Percentiles rank a stretch among this genome's conserved stretches.
phyloP scores from a whole-genome alignment of 2,888 invertebrate genomes.

The Blera fallax region DNA sequence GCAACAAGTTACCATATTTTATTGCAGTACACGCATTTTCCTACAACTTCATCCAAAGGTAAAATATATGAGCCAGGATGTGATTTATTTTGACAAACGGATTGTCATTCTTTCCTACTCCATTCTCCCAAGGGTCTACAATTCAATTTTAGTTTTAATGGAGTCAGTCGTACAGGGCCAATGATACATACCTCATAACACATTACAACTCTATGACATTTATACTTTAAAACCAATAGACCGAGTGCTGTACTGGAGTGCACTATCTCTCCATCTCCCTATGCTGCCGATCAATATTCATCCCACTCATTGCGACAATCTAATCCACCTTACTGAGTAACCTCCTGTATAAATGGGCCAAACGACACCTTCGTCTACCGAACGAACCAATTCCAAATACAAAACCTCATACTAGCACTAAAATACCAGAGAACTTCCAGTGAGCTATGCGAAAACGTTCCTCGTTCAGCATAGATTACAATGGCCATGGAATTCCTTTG shows the following conservation, averaged over 20 bases:
- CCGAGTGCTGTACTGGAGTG: background rate
- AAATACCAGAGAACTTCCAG: background rate
- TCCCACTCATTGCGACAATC: background rate
- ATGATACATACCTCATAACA: no score
- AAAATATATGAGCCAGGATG: no score
- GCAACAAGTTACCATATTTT: no score
- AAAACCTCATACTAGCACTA: background rate
- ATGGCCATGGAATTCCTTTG: slow-evolving; percentile 8
- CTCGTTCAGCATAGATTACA: background rate
- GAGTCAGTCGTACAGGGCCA: no score
- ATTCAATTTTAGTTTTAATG: no score
- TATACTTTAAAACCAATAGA: background rate
- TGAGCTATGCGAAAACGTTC: background rate
- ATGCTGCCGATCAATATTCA: background rate
- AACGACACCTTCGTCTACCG: background rate
- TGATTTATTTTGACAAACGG: no score
- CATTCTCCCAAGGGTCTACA: no score
- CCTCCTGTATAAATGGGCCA: background rate
- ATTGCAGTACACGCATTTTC: no score
- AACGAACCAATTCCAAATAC: background rate
- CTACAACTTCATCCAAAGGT: no score
- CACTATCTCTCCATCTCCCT: no score
- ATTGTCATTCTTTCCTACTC: no score
- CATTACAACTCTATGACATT: no score
- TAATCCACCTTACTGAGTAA: background rate